Evolutionary conservation across 2,888 invertebrate species (phyloP).

Genomic region (Mythimna albipuncta): DNA sequence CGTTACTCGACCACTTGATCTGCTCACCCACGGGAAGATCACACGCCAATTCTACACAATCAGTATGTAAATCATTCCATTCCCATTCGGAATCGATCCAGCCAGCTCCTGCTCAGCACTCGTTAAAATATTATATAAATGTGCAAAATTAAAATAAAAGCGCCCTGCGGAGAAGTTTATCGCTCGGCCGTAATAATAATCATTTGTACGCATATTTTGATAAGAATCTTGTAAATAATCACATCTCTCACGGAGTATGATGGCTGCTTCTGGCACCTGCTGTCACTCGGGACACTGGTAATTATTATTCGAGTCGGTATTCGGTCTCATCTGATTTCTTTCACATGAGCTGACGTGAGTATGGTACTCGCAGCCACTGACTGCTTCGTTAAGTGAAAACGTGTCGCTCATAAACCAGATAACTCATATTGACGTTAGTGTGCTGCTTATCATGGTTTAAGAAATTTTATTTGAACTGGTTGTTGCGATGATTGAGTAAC

Average conservation of each 20-base stretch:
- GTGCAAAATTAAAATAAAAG: conserved; percentile 55
- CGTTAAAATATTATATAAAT: conserved; percentile 60
- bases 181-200: conserved; percentile 46
- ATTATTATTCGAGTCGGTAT: conserved; percentile 39
- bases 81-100: conserved; percentile 36
- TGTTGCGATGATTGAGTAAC: background rate
- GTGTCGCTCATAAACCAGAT: conserved; percentile 33
- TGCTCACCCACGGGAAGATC: conserved; percentile 41
- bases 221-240: conserved; percentile 38
- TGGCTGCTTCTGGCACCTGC: conserved; percentile 46
- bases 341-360: conserved; percentile 14
- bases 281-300: conserved; percentile 34
- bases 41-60: conserved; percentile 22
- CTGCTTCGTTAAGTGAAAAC: conserved; percentile 33
- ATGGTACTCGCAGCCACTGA: background rate
- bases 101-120: conserved; percentile 42
- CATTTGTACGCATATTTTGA: conserved; percentile 50
- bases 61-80: conserved; percentile 53
- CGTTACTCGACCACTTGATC: conserved; percentile 2
- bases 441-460: background rate
- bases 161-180: conserved; percentile 61
- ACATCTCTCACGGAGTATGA: conserved; percentile 19
- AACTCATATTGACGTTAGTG: conserved; percentile 10
- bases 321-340: conserved; percentile 37
- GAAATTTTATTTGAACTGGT: background rate